Evolutionary conservation across 2,888 invertebrate species (phyloP).

Genomic region (Plemyria rubiginata): DNA sequence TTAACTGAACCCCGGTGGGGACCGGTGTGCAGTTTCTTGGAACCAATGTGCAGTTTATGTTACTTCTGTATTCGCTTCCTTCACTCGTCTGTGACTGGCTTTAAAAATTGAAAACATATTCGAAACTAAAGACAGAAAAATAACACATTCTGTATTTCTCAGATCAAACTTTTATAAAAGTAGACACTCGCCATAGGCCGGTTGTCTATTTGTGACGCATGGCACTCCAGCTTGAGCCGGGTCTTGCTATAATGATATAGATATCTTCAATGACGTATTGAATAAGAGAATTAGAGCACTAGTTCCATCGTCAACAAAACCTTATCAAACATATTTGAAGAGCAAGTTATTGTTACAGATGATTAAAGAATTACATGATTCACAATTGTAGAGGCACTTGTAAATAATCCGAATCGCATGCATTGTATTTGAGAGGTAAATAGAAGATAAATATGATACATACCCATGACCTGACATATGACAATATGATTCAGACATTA

Average conservation of each 20-base stretch:
- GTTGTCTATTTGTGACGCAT: not conserved
- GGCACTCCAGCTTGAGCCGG: not conserved
- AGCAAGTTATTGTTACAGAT: slow-evolving; percentile 25
- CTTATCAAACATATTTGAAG: slow-evolving; percentile 37
- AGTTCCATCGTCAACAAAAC: slow-evolving; percentile 12
- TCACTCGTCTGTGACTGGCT: too few species aligned
- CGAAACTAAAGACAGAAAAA: not conserved
- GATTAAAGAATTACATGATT: slow-evolving; percentile 33
- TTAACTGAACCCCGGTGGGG: too few species aligned
- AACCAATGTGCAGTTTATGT: too few species aligned
- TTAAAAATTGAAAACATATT: not conserved
- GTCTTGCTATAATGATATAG: not conserved
- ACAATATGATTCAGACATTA: not conserved
- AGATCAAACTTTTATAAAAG: too few species aligned
- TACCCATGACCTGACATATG: slow-evolving; percentile 6
- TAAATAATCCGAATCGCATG: slow-evolving; percentile 9
- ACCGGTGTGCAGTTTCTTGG: too few species aligned
- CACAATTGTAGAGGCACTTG: slow-evolving; percentile 22
- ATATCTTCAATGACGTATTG: not conserved
- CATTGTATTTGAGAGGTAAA: slow-evolving; percentile 4
- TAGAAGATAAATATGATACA: slow-evolving; percentile 4
- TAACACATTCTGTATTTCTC: not conserved
- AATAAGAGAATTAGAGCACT: slow-evolving; percentile 30
- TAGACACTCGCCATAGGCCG: not conserved
- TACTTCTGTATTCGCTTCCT: too few species aligned